Percentiles rank a stretch among this genome's conserved stretches.
Conservation (phyloP, 1,140 invertebrate genomes). For the Sycobia sp. region DNA sequence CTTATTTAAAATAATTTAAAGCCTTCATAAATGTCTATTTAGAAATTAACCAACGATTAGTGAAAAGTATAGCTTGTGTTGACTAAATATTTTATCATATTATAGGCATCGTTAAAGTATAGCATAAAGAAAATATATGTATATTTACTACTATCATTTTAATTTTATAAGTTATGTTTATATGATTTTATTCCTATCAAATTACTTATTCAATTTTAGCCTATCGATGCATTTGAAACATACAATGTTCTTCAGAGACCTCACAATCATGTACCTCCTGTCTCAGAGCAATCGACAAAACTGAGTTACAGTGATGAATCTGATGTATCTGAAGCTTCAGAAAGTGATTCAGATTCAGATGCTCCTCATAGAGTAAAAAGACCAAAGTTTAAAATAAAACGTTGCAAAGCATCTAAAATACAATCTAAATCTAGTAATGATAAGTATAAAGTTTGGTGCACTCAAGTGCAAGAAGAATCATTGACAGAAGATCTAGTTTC, state of each 20-base stretch:
- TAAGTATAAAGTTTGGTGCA: conserved; percentile 70
- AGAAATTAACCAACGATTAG: neutral
- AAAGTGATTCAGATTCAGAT: conserved; percentile 61
- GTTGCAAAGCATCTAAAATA: conserved; percentile 44
- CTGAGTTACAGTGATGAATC: conserved; percentile 59
- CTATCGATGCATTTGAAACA: conserved; percentile 49
- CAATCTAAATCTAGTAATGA: conserved; percentile 45
- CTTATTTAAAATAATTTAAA: too few relatives aligned
- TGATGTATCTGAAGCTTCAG: conserved; percentile 55
- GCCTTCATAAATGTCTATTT: too few relatives aligned
- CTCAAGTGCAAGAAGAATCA: conserved; percentile 67
- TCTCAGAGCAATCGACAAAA: conserved; percentile 36
- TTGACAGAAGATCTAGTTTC: conserved; percentile 67
- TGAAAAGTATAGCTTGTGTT: neutral
- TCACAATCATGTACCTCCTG: conserved; percentile 35
- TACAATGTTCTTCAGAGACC: conserved; percentile 57
- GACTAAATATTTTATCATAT: neutral
- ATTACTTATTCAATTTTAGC: conserved; percentile 39
- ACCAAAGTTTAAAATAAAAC: conserved; percentile 56
- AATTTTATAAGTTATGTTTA: neutral
- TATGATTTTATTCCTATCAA: neutral
- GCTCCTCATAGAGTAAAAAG: conserved; percentile 46
- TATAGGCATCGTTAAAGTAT: neutral
- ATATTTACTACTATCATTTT: neutral
- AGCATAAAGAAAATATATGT: neutral